Evolutionary conservation across 2,113 vertebrate genomes (phyloP), one percentile per base, ranked within the genome.

Genomic region (Nothoprocta perdicaria): DNA sequence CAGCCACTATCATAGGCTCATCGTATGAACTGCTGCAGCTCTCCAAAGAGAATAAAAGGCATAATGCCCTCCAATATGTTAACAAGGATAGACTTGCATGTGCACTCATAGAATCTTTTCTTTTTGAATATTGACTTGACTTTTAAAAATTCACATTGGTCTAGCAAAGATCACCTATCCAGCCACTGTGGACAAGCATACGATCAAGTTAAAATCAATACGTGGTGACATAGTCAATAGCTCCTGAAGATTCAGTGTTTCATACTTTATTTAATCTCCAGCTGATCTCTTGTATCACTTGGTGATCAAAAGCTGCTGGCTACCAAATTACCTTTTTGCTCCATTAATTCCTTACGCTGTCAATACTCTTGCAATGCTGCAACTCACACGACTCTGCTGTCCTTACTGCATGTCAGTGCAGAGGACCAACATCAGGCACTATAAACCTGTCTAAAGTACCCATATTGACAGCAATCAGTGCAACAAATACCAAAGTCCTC

Each of bases 341-440:
- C 58, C 60, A 52, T 80, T 60, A 63, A 60, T 67, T 74, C 43
- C 29, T 53, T 0, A 0, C 38, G 12, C 48, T 74, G 61, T 17
- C 66, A 55, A 35, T 35, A 62, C 50, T 88, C 61, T 81, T 33
- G n/a, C 50, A 71, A 14, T 10, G 22, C 41, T n/a, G 38, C 40
- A 33, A 6, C 24, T 16, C 0, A 38, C 13, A 0, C 16, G 9
- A 17, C 24, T 26, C n/a, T 4, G 1, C 41, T 52, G 46, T 33
- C 74, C 66, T 35, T 3, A 3, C 18, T 3, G 22, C 1, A 12
- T 4, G 35, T 57, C 45, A 22, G 33, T 45, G 45, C 29, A 16
- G 66, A 38, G 24, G 74, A 81, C 11, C 1, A 1, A 22, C n/a
- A 68, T 14, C 58, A 43, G 29, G 14, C 3, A 0, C 52, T 10